Evolutionary conservation across 2,888 invertebrate species (phyloP).

Genomic region (Acanthacorydalis orientalis): DNA sequence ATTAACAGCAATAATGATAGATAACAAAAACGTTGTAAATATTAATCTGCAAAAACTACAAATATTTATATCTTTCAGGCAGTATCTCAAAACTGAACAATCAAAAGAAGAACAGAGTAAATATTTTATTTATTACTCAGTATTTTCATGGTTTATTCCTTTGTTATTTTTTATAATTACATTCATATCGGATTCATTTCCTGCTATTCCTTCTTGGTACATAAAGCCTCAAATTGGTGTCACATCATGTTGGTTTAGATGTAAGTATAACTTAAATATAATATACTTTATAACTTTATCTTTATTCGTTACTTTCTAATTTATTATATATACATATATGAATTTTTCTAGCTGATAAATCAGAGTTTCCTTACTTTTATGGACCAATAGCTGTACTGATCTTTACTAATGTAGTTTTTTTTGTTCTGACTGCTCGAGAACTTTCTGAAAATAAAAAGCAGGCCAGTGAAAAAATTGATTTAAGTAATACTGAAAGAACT

Average conservation of each 20-base stretch:
- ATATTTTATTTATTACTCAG: conserved; percentile 15
- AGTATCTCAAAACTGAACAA: not conserved
- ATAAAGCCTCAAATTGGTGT: conserved; percentile 22
- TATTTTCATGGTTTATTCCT: conserved; percentile 29
- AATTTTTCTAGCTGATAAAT: conserved; percentile 18
- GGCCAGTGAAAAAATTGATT: too few relatives aligned
- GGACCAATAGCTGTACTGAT: conserved; percentile 23
- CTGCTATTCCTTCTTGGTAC: conserved; percentile 22
- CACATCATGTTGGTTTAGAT: conserved; percentile 23
- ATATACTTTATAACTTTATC: too few relatives aligned
- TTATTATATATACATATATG: not conserved
- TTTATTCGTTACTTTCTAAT: too few relatives aligned
- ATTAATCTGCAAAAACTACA: too few relatives aligned
- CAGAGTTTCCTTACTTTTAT: conserved; percentile 26
- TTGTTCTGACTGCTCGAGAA: conserved; percentile 8
- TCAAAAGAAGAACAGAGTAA: not conserved
- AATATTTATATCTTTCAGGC: too few relatives aligned
- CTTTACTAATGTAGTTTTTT: conserved; percentile 19
- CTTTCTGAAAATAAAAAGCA: too few relatives aligned
- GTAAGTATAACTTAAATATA: conserved; percentile 16
- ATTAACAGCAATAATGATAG: too few relatives aligned
- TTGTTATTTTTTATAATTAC: conserved; percentile 22
- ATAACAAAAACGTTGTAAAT: too few relatives aligned
- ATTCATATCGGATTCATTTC: conserved; percentile 21
- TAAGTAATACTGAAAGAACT: too few relatives aligned